Percentiles rank a stretch among this genome's conserved stretches.
These are phyloP conservation scores for Erpornis zantholeuca DNA, from an alignment of 2,113 vertebrate genomes.

Conservation along the genomic window DNA sequence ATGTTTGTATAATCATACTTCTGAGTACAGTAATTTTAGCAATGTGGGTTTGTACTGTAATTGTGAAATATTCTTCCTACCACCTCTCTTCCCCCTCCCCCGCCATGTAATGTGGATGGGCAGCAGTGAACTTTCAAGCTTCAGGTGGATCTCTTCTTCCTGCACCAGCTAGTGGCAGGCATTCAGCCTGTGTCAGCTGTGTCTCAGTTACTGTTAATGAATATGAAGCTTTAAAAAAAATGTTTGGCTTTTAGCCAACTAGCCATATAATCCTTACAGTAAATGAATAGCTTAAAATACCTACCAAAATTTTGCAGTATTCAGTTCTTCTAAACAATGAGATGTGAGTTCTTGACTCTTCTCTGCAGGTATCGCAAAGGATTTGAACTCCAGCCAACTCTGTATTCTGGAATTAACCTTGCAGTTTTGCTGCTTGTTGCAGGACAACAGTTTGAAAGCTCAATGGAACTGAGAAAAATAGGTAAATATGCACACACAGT, in stretches of 20 bases:
- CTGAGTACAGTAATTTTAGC: neutral
- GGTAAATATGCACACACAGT: slow-evolving; percentile 71
- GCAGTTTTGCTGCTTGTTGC: slow-evolving; percentile 89
- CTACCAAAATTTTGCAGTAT: neutral
- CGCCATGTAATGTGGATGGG: neutral
- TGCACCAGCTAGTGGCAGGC: neutral
- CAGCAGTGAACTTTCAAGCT: neutral
- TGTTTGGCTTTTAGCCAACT: too few species aligned
- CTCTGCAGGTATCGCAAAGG: slow-evolving; percentile 90
- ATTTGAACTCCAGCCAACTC: slow-evolving; percentile 92
- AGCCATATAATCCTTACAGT: neutral
- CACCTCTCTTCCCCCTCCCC: neutral
- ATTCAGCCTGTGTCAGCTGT: neutral
- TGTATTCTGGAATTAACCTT: slow-evolving; percentile 94
- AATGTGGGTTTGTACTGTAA: neutral
- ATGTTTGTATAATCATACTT: neutral
- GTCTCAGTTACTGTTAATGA: neutral
- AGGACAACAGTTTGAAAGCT: slow-evolving; percentile 94
- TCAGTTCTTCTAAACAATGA: neutral
- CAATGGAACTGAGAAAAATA: slow-evolving; percentile 92
- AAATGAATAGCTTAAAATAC: neutral
- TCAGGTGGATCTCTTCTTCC: neutral
- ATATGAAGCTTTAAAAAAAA: neutral
- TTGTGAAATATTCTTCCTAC: neutral
- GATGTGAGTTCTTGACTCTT: neutral